Base-by-base conservation (phyloP, 2,888 invertebrate genomes). In the Noctua janthina region DNA sequence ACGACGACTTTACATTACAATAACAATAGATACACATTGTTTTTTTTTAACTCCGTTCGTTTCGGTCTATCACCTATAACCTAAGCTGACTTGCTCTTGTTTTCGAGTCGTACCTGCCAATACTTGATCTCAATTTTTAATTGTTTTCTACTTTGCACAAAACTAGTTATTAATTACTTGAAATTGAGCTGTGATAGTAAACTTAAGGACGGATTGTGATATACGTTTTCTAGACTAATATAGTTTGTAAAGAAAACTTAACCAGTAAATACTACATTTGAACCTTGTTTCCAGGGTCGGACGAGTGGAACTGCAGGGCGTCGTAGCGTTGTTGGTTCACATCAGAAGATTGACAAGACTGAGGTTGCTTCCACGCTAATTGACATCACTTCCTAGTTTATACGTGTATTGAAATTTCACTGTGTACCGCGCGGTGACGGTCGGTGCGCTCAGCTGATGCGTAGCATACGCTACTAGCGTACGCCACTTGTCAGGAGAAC, bases 291-390 rank as follows among this genome's bases (percentile, higher is more conserved):
- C 71, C 93, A 95, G 95, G 92, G 89, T 89, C 90, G 85, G 89
- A 89, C 85, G 90, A 91, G 91, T 90, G 92, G 91, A 91, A 91
- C 90, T 91, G 93, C 92, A 92, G 91, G 91, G 92, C 92, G 92
- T 92, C 91, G 93, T 91, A 92, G 92, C 92, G 93, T 93, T 93
- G 94, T 93, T 92, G 94, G 95, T 94, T 95, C 94, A 93, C 96
- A 96, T 95, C 96, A 88, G 93, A 93, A 88, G 94, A 94, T 92
- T 94, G 94, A 95, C 95, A 96, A 96, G 96, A 96, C 96, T 96
- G 96, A 96, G 95, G 96, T 94, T 94, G 96, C 95, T 96, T 95
- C 94, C 95, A 94, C 93, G 93, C 94, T 93, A 93, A 91, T 89
- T 92, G 92, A 93, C 94, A 94, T 93, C 95, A 94, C 92, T 93